A percentile compares a stretch with the other conserved stretches of the same genome.
Evolutionary conservation across 2,888 invertebrate species (phyloP).

Genomic region (Catotricha subobsoleta): DNA sequence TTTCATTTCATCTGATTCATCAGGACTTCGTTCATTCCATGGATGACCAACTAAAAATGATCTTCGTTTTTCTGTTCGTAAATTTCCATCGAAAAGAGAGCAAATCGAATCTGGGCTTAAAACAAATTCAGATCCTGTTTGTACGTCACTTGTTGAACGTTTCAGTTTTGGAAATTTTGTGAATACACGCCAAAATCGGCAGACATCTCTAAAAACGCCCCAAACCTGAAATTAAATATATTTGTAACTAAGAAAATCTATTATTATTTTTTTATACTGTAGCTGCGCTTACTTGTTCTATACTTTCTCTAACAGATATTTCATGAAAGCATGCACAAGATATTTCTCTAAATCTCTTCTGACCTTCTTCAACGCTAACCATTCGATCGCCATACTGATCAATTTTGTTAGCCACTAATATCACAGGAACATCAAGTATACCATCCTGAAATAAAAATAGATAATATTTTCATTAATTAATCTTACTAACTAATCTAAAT

Average conservation of each 20-base stretch:
- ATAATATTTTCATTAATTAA: too few relatives aligned
- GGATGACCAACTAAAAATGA: constrained; percentile 23
- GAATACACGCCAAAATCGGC: constrained; percentile 55
- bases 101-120: constrained; percentile 32
- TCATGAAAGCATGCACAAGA: constrained; percentile 71
- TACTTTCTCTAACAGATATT: constrained; percentile 67
- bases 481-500: too few relatives aligned
- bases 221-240: constrained; percentile 36
- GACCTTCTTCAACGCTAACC: constrained; percentile 59
- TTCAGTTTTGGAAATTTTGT: constrained; percentile 47
- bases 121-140: constrained; percentile 31
- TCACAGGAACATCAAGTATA: constrained; percentile 50
- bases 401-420: constrained; percentile 65
- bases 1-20: constrained; percentile 7
- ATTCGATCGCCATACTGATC: constrained; percentile 65
- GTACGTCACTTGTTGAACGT: constrained; percentile 38
- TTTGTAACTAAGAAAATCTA: not conserved
- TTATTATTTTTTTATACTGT: not conserved
- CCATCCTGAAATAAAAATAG: constrained; percentile 39
- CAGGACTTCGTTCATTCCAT: not conserved
- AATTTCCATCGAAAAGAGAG: constrained; percentile 27
- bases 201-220: constrained; percentile 57
- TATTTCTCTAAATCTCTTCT: constrained; percentile 54
- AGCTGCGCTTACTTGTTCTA: constrained; percentile 54
- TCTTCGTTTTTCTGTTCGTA: constrained; percentile 19